Conservation (phyloP, 1,140 invertebrate genomes). For the Sarcophaga peregrina region DNA sequence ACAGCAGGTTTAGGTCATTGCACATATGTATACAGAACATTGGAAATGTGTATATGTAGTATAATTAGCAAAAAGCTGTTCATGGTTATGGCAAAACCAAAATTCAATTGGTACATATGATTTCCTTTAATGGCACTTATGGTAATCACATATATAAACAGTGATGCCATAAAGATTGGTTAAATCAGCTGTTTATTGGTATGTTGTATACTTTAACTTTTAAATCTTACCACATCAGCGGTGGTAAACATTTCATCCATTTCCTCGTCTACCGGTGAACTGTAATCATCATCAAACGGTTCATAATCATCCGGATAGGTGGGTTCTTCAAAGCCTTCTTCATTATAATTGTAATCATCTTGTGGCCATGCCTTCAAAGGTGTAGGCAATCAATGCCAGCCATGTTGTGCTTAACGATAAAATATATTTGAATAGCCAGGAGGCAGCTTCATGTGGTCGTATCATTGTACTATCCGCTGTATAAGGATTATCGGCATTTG, state of each 20-base stretch:
- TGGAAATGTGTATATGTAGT: no score
- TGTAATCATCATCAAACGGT: slow-evolving; percentile 57
- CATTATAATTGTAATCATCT: slow-evolving; percentile 64
- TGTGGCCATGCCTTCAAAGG: slow-evolving; percentile 62
- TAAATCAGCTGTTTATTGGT: no score
- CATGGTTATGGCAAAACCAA: no score
- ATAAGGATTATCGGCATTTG: slow-evolving; percentile 78
- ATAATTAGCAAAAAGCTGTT: no score
- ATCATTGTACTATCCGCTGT: slow-evolving; percentile 69
- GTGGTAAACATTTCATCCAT: slow-evolving; percentile 64
- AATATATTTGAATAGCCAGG: slow-evolving; percentile 61
- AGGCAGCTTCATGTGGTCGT: slow-evolving; percentile 53
- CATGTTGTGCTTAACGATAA: slow-evolving; percentile 58
- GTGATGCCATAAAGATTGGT: no score
- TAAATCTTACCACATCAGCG: slow-evolving; percentile 54
- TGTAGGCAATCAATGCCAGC: slow-evolving; percentile 58
- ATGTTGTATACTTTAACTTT: background rate
- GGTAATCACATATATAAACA: no score
- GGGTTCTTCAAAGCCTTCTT: slow-evolving; percentile 59
- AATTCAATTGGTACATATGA: no score
- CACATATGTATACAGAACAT: no score
- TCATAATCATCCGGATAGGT: slow-evolving; percentile 64
- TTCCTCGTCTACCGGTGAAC: slow-evolving; percentile 59
- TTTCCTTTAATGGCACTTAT: no score
- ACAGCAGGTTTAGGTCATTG: no score